Evolutionary conservation across 2,888 invertebrate species (phyloP).

Genomic region (Helicoverpa assulta): DNA sequence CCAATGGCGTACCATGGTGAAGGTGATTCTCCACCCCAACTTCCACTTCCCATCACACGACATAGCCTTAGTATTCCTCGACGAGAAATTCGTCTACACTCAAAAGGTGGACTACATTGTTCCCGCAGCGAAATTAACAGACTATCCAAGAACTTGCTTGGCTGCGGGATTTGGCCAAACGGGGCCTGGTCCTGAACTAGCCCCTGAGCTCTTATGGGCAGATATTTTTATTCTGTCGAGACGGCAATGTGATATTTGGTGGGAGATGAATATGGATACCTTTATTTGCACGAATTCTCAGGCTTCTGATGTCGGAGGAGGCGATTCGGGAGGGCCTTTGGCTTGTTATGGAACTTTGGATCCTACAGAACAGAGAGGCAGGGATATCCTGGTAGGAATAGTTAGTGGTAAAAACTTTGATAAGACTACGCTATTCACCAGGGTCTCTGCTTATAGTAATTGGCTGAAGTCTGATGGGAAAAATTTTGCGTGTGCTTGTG

Average conservation of each 20-base stretch:
- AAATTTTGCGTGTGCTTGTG: neutral
- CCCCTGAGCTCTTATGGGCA: constrained; percentile 69
- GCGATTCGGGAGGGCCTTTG: constrained; percentile 81
- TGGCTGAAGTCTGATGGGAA: constrained; percentile 23
- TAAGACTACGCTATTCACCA: constrained; percentile 41
- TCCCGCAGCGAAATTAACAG: constrained; percentile 58
- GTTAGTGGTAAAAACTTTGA: constrained; percentile 79
- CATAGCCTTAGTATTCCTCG: constrained; percentile 71
- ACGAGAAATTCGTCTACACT: constrained; percentile 62
- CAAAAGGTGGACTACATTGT: constrained; percentile 63
- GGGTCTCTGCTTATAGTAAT: constrained; percentile 26
- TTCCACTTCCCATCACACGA: constrained; percentile 71
- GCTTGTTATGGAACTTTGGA: constrained; percentile 70
- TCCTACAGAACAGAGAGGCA: constrained; percentile 58
- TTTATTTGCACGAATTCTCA: constrained; percentile 44
- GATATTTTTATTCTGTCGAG: constrained; percentile 66
- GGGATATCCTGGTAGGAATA: constrained; percentile 73
- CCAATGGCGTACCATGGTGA: constrained; percentile 66
- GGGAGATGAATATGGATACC: constrained; percentile 71
- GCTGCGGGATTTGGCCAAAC: constrained; percentile 73
- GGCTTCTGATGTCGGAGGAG: constrained; percentile 55
- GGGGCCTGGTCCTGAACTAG: constrained; percentile 27
- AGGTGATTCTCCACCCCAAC: constrained; percentile 54
- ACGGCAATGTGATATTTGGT: constrained; percentile 68
- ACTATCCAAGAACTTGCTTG: constrained; percentile 68